Evolutionary conservation across 23 tunicate genomes (phyloP), one percentile per base, ranked within the genome.

Genomic region (Halocynthia aurantium): DNA sequence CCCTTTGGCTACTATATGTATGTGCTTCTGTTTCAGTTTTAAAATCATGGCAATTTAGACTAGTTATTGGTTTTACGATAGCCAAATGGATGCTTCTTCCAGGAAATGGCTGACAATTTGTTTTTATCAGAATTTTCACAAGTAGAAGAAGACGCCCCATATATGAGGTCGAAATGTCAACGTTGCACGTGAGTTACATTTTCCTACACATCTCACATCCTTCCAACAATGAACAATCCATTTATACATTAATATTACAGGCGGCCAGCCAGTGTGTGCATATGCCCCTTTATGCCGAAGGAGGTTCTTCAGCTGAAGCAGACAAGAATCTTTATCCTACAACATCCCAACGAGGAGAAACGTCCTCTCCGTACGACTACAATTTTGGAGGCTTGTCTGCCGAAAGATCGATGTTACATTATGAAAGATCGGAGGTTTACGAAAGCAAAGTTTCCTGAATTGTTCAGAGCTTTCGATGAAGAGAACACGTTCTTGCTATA

Each of bases 281-380:
- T 92, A 6, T 92, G 98, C 66, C 56, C 62, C 12, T 56, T 50
- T 53, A 52, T 92, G 18, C 98, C 98, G 6, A 62, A 57, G 10
- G 55, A 50, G 9, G 85, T 74, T 7, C 53, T 85, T 19, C 11
- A 50, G 50, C 69, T 92, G 6, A 63, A 72, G 61, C 62, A 67
- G 6, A 72, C 88, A 7, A 77, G 31, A 8, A 52, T 92, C 49
- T 56, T 77, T 74, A 85, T 92, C 67, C 77, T 92, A 10, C 98
- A 93, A 64, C 98, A 93, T 72, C 95, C 99, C 19, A 85, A 88
- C 53, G 99, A 94, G 62, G 70, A 51, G 8, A 75, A 77, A 13
- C 51, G 99, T 60, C 96, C 96, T 8, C 72, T 94, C 7, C 76
- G 83, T 78, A 94, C 99, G 4, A 82, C 85, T 10, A 54, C 84